Evolutionary conservation across 2,888 invertebrate species (phyloP), one percentile per base, ranked within the genome.

Genomic region (Terebella lapidaria): DNA sequence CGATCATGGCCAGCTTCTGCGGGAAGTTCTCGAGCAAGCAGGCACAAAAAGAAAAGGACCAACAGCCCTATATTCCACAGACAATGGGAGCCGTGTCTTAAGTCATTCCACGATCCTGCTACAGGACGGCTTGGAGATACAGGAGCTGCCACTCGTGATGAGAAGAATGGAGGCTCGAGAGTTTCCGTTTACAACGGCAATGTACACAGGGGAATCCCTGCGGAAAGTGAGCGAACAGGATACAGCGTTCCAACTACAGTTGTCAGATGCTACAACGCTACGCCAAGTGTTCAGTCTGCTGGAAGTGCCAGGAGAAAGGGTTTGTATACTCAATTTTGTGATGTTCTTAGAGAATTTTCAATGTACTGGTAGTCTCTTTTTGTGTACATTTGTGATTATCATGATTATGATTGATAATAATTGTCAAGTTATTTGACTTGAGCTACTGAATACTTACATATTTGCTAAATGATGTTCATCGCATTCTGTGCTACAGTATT

Each of bases 61-160:
- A n/a, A n/a, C n/a, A n/a, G n/a, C n/a, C n/a, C n/a, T n/a, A n/a
- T n/a, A n/a, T n/a, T n/a, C n/a, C n/a, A 35, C 42, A 10, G 42
- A 35, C 42, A 49, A 24, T 49, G 49, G 24, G 10, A 22, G 18
- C 18, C 5, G 22, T n/a, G 24, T 75, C 28, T 69, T 82, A 22
- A 77, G 76, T 1, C 78, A 81, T 24, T 81, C 82, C 0, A 85
- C 85, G 10, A 85, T 88, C 60, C 75, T 89, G 52, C 80, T 87
- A 57, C 88, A 89, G 79, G 87, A 87, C 74, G 88, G 87, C 2
- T 79, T 83, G n/a, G 83, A 84, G 58, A 87, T 89, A 25, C 85
- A 86, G 69, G 89, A 89, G 74, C 81, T 89, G 54, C 88, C 88
- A 1, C 81, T 87, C 18, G 84, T 88, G 56, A 84, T 89, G 27